Evolutionary conservation across 2,888 invertebrate genomes (phyloP), one percentile per base, ranked within the genome.

Genomic region (Ophion costatus): DNA sequence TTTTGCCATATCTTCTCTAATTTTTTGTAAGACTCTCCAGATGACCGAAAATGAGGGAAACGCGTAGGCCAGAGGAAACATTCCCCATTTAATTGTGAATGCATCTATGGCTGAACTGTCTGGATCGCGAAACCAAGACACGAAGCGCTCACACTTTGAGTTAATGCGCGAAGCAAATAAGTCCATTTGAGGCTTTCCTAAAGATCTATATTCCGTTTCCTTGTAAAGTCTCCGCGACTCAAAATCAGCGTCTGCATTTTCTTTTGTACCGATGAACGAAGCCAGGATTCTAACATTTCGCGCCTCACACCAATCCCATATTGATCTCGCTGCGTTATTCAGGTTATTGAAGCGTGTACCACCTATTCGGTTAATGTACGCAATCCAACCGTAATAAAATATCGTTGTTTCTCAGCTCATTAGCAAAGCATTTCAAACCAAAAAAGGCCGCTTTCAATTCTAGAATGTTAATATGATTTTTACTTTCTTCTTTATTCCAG

Each of bases 31-130:
- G 7, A 45, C 24, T 24, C 24, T 24, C 24, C 1, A 2, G 24
- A 24, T 24, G 24, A 24, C 24, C 24, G 24, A 24, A 17, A 81
- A 82, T 17, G 86, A 80, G 20, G 86, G 82, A 73, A 86, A 85
- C 0, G 82, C 84, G 24, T 86, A 82, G 42, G 61, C 69, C 11
- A 69, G 33, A 9, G 61, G 61, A 56, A 78, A 82, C 51, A 29
- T 56, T 11, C 14, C 11, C 78, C 70, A 82, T 38, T 59, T 5
- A n/a, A 78, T 33, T 5, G 78, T 82, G 24, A 82, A 82, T 7
- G 73, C 82, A 38, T 82, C 82, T 56, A 82, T 69, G 7, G 67
- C 78, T 17, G 66, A 22, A 1, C 63, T 64, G 0, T 70, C 69
- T 38, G 75, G 83, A 38, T 83, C 79, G 45, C 45, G 57, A n/a